A percentile compares a stretch with the other conserved stretches of the same genome.
phyloP scores from a whole-genome alignment of 1,140 invertebrate genomes.

The Druon quercuslanigerum region DNA sequence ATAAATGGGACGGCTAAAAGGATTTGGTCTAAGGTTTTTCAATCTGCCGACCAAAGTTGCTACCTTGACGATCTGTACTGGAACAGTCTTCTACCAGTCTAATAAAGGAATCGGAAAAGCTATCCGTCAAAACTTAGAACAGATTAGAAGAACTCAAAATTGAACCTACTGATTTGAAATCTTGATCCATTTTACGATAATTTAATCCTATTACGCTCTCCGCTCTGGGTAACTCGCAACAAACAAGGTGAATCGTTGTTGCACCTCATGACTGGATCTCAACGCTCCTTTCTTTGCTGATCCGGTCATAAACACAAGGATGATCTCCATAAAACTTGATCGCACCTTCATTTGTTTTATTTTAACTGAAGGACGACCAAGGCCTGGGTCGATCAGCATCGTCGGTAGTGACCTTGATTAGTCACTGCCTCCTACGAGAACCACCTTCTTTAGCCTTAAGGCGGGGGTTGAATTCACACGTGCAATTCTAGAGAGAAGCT shows the following conservation, averaged over 20 bases:
- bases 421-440: constrained; percentile 41
- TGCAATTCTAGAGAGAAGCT: background rate
- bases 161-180: background rate
- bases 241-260: constrained; percentile 3
- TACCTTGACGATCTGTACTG: too few relatives aligned
- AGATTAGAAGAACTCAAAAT: too few relatives aligned
- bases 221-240: background rate
- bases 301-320: background rate
- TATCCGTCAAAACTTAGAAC: too few relatives aligned
- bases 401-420: constrained; percentile 47
- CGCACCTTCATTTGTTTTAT: constrained; percentile 35
- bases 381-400: constrained; percentile 42
- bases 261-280: background rate
- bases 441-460: background rate
- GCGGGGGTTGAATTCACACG: background rate
- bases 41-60: too few relatives aligned
- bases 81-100: too few relatives aligned
- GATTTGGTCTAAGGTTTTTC: too few relatives aligned
- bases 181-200: background rate
- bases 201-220: background rate
- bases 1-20: too few relatives aligned
- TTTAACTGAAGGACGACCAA: constrained; percentile 49
- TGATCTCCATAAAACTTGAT: constrained; percentile 5
- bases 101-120: too few relatives aligned
- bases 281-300: constrained; percentile 1